These are phyloP conservation scores for Larimichthys polyactis DNA, from an alignment of 2,113 vertebrate genomes.

Conservation along the genomic window DNA sequence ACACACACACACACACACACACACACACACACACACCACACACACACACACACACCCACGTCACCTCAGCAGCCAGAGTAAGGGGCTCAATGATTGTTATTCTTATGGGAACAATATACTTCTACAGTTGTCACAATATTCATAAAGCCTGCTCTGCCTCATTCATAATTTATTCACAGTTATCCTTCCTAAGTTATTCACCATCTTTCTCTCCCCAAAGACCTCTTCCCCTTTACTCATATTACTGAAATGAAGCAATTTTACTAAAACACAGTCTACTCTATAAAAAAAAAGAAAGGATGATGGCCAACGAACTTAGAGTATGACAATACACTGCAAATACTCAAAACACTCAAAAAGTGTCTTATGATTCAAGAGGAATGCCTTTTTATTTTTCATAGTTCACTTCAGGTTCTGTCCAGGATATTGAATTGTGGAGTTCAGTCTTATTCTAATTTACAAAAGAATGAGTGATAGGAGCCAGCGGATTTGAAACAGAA, in stretches of 20 bases:
- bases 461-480: slow-evolving; percentile 6
- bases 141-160: not conserved
- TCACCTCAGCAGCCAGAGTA: not conserved
- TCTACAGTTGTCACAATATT: slow-evolving; percentile 18
- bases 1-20: no score
- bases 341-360: not conserved
- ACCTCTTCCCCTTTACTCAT: slow-evolving; percentile 41
- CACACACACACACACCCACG: not conserved
- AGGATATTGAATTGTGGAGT: not conserved
- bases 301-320: not conserved
- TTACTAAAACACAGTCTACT: not conserved
- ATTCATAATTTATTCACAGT: slow-evolving; percentile 38
- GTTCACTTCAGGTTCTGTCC: not conserved
- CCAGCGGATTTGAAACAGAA: not conserved
- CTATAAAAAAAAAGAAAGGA: not conserved
- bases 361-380: not conserved
- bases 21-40: no score
- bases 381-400: not conserved
- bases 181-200: not conserved
- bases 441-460: slow-evolving; percentile 6
- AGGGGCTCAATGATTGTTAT: not conserved
- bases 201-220: slow-evolving; percentile 21
- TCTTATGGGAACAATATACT: slow-evolving; percentile 1
- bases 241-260: slow-evolving; percentile 16
- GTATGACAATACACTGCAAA: not conserved